Percentiles rank a stretch among this genome's conserved stretches.
These are phyloP conservation scores for Periophthalmodon schlosseri DNA, from an alignment of 2,113 vertebrate species.

Conservation along the genomic window DNA sequence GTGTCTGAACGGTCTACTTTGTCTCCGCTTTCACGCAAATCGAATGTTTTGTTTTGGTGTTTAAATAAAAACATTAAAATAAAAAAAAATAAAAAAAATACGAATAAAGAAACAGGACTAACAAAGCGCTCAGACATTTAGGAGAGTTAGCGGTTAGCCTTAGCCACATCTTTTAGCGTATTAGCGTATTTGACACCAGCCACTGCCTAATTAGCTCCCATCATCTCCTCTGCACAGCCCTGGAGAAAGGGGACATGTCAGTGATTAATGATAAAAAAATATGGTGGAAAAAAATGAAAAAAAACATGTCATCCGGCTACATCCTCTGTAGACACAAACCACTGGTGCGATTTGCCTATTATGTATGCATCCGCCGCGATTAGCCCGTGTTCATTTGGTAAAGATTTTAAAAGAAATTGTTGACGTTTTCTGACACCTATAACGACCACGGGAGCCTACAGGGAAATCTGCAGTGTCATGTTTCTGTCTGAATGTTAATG, in stretches of 20 bases:
- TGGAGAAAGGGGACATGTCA: conserved; percentile 67
- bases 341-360: conserved; percentile 45
- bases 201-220: conserved; percentile 78
- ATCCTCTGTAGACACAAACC: conserved; percentile 44
- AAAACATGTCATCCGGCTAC: conserved; percentile 59
- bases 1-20: neutral
- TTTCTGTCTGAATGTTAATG: conserved; percentile 69
- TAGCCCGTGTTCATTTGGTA: conserved; percentile 28
- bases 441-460: conserved; percentile 47
- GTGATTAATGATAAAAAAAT: conserved; percentile 77
- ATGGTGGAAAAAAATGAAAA: conserved; percentile 24
- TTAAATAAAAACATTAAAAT: neutral
- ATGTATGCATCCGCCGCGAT: conserved; percentile 39
- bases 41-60: conserved; percentile 37
- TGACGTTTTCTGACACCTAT: conserved; percentile 43
- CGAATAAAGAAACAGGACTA: neutral
- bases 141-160: conserved; percentile 34
- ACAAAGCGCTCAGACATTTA: conserved; percentile 41
- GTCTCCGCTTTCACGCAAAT: conserved; percentile 15
- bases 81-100: conserved; percentile 5
- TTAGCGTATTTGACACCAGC: conserved; percentile 64
- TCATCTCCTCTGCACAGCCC: conserved; percentile 59
- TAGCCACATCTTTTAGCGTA: conserved; percentile 51
- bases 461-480: conserved; percentile 69
- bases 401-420: conserved; percentile 31